Conservation (phyloP, 2,888 invertebrate genomes). For the Coleophora flavipennella region DNA sequence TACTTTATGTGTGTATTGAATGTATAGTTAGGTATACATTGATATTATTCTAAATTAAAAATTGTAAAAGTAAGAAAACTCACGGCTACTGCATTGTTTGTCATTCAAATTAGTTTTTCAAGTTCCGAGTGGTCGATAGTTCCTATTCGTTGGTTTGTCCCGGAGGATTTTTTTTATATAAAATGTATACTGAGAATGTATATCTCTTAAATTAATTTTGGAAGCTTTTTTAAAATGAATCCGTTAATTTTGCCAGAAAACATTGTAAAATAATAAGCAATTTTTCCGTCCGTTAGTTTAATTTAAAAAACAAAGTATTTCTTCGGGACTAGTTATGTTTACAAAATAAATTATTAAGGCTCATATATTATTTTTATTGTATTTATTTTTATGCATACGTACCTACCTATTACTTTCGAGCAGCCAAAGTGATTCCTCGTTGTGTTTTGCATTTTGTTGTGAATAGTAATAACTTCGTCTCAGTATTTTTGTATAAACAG, state of each 20-base stretch:
- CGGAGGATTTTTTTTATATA: conserved; percentile 12
- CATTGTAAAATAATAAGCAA: conserved; percentile 1
- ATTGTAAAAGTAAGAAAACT: conserved; percentile 24
- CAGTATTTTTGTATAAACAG: conserved; percentile 7
- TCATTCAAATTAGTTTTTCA: conserved; percentile 8
- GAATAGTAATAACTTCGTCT: no score
- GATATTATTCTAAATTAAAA: conserved; percentile 6
- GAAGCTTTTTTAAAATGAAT: conserved; percentile 13
- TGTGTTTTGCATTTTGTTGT: no score
- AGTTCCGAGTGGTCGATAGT: conserved; percentile 57
- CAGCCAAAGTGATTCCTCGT: no score
- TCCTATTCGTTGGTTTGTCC: conserved; percentile 42
- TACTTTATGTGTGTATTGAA: conserved; percentile 22
- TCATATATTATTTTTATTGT: not conserved
- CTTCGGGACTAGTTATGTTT: not conserved
- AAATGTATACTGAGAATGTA: conserved; percentile 2
- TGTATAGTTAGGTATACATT: conserved; percentile 29
- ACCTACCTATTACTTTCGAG: no score
- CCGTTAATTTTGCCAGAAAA: no score
- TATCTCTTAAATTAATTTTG: conserved; percentile 6
- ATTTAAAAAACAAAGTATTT: conserved; percentile 8
- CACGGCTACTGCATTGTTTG: conserved; percentile 37
- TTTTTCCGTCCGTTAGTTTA: conserved; percentile 32
- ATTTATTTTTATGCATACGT: no score
- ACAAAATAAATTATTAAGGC: no score